Conservation (phyloP, 2,888 invertebrate genomes). For the Caenorhabditis afra region DNA sequence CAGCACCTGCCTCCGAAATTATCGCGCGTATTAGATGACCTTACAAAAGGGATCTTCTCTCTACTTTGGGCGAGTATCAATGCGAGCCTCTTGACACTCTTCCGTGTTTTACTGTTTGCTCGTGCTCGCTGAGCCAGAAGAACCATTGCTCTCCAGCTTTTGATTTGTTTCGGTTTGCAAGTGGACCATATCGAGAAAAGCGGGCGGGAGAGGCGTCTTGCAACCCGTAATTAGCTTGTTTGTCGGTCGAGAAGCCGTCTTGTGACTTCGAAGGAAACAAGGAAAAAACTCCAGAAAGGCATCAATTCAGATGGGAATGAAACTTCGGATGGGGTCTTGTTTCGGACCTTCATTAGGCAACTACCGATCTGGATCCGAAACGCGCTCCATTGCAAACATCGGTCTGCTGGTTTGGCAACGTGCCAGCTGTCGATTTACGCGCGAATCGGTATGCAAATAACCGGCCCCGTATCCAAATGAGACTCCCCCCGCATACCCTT, state of each 20-base stretch:
- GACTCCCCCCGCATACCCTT: too few relatives aligned
- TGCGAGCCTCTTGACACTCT: conserved; percentile 26
- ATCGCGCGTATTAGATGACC: conserved; percentile 23
- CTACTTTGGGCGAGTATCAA: not conserved
- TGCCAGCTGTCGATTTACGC: too few relatives aligned
- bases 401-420: too few relatives aligned
- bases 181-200: not conserved
- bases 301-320: too few relatives aligned
- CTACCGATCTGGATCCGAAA: too few relatives aligned
- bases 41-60: not conserved
- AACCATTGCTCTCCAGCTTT: conserved; percentile 1
- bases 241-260: not conserved
- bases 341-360: too few relatives aligned
- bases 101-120: conserved; percentile 48
- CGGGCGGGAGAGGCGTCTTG: not conserved
- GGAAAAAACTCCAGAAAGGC: not conserved
- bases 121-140: conserved; percentile 16
- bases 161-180: not conserved
- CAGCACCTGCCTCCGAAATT: conserved; percentile 12
- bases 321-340: too few relatives aligned
- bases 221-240: not conserved
- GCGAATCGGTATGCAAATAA: not conserved
- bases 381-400: too few relatives aligned
- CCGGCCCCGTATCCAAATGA: too few relatives aligned
- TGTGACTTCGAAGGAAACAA: not conserved